These are phyloP conservation scores for Globia sparganii DNA, from an alignment of 2,888 invertebrate species.

Conservation along the genomic window DNA sequence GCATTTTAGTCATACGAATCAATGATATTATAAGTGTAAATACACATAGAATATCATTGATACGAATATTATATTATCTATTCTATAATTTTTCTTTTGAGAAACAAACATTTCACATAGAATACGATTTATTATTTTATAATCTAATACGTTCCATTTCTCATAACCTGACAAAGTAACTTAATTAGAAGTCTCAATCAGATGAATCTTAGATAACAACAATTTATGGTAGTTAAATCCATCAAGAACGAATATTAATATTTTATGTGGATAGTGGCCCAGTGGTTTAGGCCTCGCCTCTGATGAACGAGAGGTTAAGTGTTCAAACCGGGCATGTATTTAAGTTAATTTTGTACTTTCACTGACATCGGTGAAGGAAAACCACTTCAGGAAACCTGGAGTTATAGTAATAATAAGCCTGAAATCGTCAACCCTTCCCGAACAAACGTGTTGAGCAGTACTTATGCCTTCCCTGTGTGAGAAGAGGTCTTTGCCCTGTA, in stretches of 20 bases:
- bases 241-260: not conserved
- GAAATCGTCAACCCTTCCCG: not conserved
- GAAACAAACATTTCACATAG: not conserved
- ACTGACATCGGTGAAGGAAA: not conserved
- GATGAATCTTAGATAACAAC: not conserved
- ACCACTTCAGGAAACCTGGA: not conserved
- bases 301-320: too few relatives aligned
- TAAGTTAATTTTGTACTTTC: not conserved
- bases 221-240: not conserved
- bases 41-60: too few relatives aligned
- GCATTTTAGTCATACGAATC: too few relatives aligned
- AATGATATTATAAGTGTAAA: too few relatives aligned
- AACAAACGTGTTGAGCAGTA: not conserved
- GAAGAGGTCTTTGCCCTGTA: not conserved
- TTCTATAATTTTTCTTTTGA: too few relatives aligned
- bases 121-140: slow-evolving; percentile 2
- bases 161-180: not conserved
- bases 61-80: too few relatives aligned
- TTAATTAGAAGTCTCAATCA: not conserved
- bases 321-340: not conserved
- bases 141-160: not conserved
- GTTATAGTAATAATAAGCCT: not conserved
- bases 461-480: not conserved
- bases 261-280: not conserved
- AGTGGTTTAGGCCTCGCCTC: not conserved